Evolutionary conservation across 23 tunicate genomes (phyloP).

Genomic region (Halocynthia roretzi): DNA sequence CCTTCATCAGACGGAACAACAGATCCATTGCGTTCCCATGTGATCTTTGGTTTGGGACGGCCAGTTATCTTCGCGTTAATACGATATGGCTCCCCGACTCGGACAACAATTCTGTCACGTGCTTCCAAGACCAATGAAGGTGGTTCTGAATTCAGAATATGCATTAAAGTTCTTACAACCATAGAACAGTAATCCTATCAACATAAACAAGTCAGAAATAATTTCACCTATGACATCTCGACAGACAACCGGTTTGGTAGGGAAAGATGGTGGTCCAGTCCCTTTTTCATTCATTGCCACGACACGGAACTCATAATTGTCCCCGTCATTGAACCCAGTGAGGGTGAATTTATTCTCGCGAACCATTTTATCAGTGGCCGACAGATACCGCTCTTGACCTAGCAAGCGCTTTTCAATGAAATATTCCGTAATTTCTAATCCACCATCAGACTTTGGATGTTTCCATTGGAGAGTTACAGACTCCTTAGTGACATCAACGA

Average conservation of each 20-base stretch:
- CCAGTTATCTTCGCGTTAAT: constrained; percentile 65
- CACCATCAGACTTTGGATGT: constrained; percentile 70
- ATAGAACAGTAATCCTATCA: no score
- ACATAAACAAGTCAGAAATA: not conserved
- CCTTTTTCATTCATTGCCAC: constrained; percentile 82
- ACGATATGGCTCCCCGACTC: constrained; percentile 80
- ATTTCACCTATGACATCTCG: constrained; percentile 49
- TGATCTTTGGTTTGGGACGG: constrained; percentile 66
- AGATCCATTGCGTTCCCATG: constrained; percentile 69
- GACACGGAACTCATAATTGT: constrained; percentile 88
- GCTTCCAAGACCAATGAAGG: constrained; percentile 64
- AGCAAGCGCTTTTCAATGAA: constrained; percentile 76
- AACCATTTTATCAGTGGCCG: constrained; percentile 82
- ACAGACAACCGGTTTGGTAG: constrained; percentile 85
- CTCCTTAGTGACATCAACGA: constrained; percentile 56
- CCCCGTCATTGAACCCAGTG: constrained; percentile 87
- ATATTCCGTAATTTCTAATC: constrained; percentile 64
- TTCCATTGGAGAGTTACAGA: constrained; percentile 81
- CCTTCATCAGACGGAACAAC: constrained; percentile 50
- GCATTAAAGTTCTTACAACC: no score
- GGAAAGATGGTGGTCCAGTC: constrained; percentile 79
- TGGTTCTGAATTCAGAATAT: constrained; percentile 25
- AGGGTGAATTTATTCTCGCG: constrained; percentile 67
- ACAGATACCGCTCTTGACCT: constrained; percentile 83
- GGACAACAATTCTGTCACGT: constrained; percentile 38